Evolutionary conservation across 1,140 invertebrate genomes (phyloP), one percentile per base, ranked within the genome.

Genomic region (Nautilus pompilius): DNA sequence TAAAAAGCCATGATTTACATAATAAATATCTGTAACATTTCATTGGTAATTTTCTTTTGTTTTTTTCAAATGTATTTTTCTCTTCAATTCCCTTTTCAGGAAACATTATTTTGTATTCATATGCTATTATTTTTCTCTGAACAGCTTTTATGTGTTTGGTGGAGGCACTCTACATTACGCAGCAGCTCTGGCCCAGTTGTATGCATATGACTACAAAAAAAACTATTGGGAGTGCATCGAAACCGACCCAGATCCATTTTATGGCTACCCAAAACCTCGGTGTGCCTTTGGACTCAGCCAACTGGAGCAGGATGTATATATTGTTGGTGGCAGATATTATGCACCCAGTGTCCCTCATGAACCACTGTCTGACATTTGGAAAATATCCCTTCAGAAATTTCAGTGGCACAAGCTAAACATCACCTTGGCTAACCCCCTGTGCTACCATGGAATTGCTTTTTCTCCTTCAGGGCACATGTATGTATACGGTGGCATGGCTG

Each of bases 241-340:
- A 10, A 57, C 65, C 15, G 0, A 29, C 3, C 63, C 60, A 5
- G 66, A 71, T 54, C 48, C 53, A n/a, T 20, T 26, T 2, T 26
- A 58, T 22, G 69, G 69, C 32, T 56, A 33, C n/a, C 69, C 69
- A 13, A 51, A 36, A 26, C 32, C 66, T 22, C 22, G 69, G 34
- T 68, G 65, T 36, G 65, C 63, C 54, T 71, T 71, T 59, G 62
- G 69, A 5, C 60, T 67, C 29, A 66, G 56, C 26, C 66, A 71
- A 48, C 58, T 68, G 1, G 61, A 62, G 10, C 15, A 58, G 0
- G 53, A 66, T 49, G 66, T 68, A 0, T 71, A 68, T 58, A 62
- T 71, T 33, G 62, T 61, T 36, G 69, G 69, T 17, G 69, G 69
- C 15, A 22, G 61, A 29, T 36, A 60, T 34, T 71, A 71, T 45